A percentile compares a stretch with the other conserved stretches of the same genome.
These are phyloP conservation scores for Athene cunicularia DNA, from an alignment of 2,113 vertebrate species.

Conservation along the genomic window DNA sequence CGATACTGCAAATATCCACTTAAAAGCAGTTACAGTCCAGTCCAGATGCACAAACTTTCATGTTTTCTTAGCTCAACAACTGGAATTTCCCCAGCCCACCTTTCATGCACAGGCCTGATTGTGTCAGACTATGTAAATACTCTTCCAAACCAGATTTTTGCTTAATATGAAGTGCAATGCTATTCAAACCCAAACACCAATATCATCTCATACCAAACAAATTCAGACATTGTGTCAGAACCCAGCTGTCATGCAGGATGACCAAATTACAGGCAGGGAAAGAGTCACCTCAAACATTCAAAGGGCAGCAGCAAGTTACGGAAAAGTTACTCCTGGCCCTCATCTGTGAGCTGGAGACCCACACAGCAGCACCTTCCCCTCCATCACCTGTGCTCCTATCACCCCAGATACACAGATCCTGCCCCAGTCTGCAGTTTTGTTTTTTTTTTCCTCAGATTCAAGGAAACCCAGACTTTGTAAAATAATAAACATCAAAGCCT, in stretches of 20 bases:
- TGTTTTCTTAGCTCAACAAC: neutral
- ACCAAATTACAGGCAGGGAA: neutral
- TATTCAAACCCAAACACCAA: neutral
- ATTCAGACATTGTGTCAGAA: neutral
- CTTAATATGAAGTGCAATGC: neutral
- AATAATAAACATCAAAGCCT: neutral
- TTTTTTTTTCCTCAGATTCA: neutral
- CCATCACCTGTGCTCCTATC: no score
- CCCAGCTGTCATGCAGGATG: neutral
- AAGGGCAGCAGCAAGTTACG: neutral
- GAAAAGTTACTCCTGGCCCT: neutral
- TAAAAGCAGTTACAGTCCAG: accelerated
- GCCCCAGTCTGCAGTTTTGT: accelerated
- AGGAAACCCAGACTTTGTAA: neutral
- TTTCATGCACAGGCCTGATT: neutral
- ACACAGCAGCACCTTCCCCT: neutral
- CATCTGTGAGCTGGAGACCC: neutral
- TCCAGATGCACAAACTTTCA: neutral
- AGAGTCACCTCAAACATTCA: neutral
- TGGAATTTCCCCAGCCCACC: neutral
- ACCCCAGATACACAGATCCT: neutral
- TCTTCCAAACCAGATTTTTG: neutral
- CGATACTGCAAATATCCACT: neutral
- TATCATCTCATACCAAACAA: neutral
- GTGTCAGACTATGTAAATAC: neutral